Evolutionary conservation across 2,113 vertebrate genomes (phyloP).

Genomic region (Hippopotamus amphibius): DNA sequence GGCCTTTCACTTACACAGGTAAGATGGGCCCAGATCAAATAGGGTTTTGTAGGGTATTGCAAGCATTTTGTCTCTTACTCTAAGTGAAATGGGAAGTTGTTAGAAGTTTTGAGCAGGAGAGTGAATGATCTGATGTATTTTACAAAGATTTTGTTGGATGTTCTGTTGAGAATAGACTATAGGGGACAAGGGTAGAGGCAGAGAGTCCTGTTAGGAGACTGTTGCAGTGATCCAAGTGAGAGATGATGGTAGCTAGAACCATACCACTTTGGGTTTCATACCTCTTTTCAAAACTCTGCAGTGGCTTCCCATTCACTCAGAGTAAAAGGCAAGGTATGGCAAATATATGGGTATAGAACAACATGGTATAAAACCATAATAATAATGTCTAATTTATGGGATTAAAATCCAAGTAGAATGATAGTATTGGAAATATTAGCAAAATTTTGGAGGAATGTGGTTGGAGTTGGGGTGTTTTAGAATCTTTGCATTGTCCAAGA

Average conservation of each 20-base stretch:
- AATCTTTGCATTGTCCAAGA: neutral
- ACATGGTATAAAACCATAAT: neutral
- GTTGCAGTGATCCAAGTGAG: neutral
- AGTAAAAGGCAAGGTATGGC: neutral
- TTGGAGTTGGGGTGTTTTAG: neutral
- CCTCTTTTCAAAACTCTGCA: neutral
- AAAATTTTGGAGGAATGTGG: neutral
- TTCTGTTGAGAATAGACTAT: neutral
- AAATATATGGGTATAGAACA: neutral
- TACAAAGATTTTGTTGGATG: neutral
- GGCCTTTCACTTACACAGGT: neutral
- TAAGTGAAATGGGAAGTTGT: neutral
- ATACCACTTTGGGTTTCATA: neutral
- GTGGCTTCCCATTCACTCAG: neutral
- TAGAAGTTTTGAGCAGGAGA: neutral
- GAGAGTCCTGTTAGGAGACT: neutral
- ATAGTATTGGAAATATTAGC: neutral
- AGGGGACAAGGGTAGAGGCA: neutral
- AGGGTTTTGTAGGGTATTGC: neutral
- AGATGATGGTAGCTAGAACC: neutral
- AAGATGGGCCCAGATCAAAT: neutral
- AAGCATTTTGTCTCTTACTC: neutral
- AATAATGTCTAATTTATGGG: neutral
- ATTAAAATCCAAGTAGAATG: slow-evolving; percentile 10
- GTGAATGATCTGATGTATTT: neutral